Conservation (phyloP, 2,113 vertebrate species). For the Vidua macroura region DNA sequence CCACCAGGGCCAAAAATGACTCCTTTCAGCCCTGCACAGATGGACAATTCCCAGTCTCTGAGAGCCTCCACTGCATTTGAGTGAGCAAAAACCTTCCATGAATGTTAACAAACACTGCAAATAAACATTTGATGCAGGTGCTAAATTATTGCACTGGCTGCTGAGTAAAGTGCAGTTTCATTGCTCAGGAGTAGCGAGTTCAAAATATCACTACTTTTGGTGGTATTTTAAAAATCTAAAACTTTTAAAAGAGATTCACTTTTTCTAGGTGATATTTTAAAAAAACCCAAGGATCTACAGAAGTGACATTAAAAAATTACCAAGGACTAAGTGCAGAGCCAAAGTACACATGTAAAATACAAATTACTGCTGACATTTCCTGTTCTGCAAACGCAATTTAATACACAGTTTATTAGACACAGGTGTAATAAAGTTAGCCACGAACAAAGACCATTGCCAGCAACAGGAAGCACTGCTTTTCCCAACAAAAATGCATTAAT, state of each 20-base stretch:
- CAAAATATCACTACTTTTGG: neutral
- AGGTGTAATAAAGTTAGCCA: neutral
- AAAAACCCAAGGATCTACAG: neutral
- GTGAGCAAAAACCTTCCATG: neutral
- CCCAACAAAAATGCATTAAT: neutral
- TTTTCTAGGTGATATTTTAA: neutral
- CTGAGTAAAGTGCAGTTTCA: neutral
- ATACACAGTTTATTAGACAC: neutral
- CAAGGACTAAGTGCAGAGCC: neutral
- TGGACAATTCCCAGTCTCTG: fast-evolving
- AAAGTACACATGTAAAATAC: neutral
- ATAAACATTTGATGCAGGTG: neutral
- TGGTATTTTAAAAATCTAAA: neutral
- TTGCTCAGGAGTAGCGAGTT: neutral
- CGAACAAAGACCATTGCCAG: neutral
- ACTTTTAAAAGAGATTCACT: neutral
- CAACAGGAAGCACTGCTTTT: neutral
- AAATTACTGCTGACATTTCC: neutral
- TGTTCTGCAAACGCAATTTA: neutral
- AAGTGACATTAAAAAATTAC: neutral
- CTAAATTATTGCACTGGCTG: neutral
- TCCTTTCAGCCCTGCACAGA: neutral
- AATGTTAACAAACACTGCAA: neutral
- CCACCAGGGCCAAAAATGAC: neutral
- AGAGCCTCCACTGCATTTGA: neutral